phyloP scores from a whole-genome alignment of 2,888 invertebrate genomes.

The Epistrophe eligans region DNA sequence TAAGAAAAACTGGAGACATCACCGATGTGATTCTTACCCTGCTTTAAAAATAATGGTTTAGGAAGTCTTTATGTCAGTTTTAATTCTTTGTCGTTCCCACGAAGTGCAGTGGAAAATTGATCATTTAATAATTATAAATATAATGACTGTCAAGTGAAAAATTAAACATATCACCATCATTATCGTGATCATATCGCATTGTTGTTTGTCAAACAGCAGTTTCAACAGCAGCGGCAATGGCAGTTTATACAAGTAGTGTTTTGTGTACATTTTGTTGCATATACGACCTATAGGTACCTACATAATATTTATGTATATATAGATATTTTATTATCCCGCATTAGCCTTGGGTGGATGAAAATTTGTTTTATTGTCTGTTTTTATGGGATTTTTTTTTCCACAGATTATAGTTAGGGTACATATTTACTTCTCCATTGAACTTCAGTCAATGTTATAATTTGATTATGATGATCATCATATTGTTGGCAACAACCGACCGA shows the following conservation, averaged over 20 bases:
- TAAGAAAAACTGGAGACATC: slow-evolving; percentile 38
- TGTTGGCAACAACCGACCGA: slow-evolving; percentile 8
- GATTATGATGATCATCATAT: slow-evolving; percentile 70
- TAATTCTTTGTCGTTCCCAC: slow-evolving; percentile 16
- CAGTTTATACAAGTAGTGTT: not conserved
- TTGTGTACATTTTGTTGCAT: not conserved
- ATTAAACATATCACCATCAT: slow-evolving; percentile 61
- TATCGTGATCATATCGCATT: slow-evolving; percentile 27
- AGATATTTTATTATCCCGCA: slow-evolving; percentile 46
- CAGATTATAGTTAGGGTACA: slow-evolving; percentile 11
- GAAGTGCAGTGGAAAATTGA: slow-evolving; percentile 53
- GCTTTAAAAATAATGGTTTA: not conserved
- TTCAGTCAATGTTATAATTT: slow-evolving; percentile 75
- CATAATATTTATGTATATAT: not conserved
- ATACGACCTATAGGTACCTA: not conserved
- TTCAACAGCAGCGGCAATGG: not conserved
- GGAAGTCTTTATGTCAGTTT: slow-evolving; percentile 12
- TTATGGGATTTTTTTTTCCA: slow-evolving; percentile 40
- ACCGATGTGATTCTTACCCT: not conserved
- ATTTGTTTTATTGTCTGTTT: slow-evolving; percentile 52
- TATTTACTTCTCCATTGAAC: slow-evolving; percentile 64
- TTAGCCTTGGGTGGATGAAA: slow-evolving; percentile 65
- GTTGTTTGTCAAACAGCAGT: slow-evolving; percentile 27
- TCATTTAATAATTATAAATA: slow-evolving; percentile 48
- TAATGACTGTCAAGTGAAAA: slow-evolving; percentile 57